Base-by-base conservation (phyloP, 1,140 invertebrate genomes). In the Brachionus sp. region DNA sequence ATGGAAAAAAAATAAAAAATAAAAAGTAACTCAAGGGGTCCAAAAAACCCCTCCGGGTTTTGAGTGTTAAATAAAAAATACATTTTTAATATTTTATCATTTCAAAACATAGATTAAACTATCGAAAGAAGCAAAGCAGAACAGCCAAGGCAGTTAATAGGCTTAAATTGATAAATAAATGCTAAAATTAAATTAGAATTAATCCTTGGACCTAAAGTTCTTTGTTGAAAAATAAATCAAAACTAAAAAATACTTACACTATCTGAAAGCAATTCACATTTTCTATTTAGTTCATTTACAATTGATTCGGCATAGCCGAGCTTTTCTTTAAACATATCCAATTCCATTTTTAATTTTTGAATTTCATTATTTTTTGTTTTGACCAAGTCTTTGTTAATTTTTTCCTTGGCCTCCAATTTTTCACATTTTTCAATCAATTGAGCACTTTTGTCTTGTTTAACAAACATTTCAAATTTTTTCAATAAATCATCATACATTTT, bases 401-500 rank as follows among this genome's bases (percentile, higher is more conserved):
- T 70, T 37, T 70, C 66, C 16, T 39, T 70, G 6, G 66, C 29
- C 37, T 70, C 66, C 12, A 70, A n/a, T 70, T 39, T 70, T 70
- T 70, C 66, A 39, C 2, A 2, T 19, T 70, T 39, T 2, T 16
- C 35, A 3, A 70, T 16, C 35, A 70, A 70, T 7, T 70, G 29
- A 42, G 29, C 16, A 37, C 33, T 70, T 39, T 70, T 70, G 37
- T 70, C 66, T 12, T 39, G 33, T n/a, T 70, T 35, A 37, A 39
- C 29, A 70, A 70, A 70, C 9, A 33, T 9, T 35, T 70, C 66
- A 70, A 70, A 70, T 39, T 70, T 70, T 9, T 39, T 39, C 16
- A 70, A 9, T 3, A 70, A 13, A 70, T 70, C 66, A 70, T 70
- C 33, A 16, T 70, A 70, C 66, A 70, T 70, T 70, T 70, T 70